These are phyloP conservation scores for Threskiornis aethiopicus DNA, from an alignment of 2,797 vertebrate genomes.

Conservation along the genomic window DNA sequence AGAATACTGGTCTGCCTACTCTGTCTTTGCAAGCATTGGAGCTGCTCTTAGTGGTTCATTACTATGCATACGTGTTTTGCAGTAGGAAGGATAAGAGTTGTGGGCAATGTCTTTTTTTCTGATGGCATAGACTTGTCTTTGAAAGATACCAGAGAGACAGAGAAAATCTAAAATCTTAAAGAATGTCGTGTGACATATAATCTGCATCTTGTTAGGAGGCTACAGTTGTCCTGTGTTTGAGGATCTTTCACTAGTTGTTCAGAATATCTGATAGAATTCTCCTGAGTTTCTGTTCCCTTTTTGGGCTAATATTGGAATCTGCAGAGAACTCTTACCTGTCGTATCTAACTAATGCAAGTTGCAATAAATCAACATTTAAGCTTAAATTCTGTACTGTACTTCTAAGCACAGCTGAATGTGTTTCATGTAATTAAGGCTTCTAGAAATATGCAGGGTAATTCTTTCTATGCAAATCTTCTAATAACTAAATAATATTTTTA, in stretches of 20 bases:
- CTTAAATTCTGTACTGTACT: not conserved
- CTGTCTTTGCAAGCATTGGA: not conserved
- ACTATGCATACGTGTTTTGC: not conserved
- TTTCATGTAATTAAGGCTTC: not conserved
- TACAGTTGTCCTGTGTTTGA: not conserved
- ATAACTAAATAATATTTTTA: not conserved
- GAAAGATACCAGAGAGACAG: not conserved
- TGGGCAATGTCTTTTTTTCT: not conserved
- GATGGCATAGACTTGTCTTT: not conserved
- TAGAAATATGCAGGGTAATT: not conserved
- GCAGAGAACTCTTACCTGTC: not conserved
- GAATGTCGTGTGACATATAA: not conserved
- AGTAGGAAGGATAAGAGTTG: not conserved
- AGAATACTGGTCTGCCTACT: conserved; percentile 26
- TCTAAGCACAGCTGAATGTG: not conserved
- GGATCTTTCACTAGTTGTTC: not conserved
- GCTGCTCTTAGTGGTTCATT: not conserved
- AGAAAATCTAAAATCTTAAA: not conserved
- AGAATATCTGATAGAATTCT: not conserved
- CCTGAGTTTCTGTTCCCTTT: not conserved
- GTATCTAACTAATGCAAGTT: not conserved
- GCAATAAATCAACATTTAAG: not conserved
- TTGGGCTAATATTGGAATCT: not conserved
- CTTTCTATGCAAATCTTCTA: not conserved
- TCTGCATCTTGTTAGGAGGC: not conserved